A percentile compares a stretch with the other conserved stretches of the same genome.
Conservation (phyloP, 2,797 vertebrate genomes). For the Syngnathus acus region DNA sequence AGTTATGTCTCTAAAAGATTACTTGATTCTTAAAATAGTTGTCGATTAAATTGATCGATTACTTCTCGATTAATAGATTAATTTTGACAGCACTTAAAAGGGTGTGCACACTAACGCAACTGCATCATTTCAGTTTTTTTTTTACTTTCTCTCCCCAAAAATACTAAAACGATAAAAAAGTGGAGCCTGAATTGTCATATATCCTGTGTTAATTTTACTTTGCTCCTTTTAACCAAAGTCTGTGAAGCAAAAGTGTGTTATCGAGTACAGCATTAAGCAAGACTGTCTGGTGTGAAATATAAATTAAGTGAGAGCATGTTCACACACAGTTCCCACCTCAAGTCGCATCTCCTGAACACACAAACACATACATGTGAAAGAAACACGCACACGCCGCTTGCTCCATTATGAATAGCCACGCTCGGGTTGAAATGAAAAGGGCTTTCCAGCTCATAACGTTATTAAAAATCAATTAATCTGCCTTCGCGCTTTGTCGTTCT, state of each 20-base stretch:
- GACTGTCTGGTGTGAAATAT: not conserved
- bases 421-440: slow-evolving; percentile 38
- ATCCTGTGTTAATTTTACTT: too few relatives aligned
- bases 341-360: not conserved
- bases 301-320: not conserved
- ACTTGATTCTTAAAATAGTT: too few relatives aligned
- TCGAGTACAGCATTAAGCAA: not conserved
- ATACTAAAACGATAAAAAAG: too few relatives aligned
- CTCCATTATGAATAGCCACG: slow-evolving; percentile 33
- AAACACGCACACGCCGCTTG: not conserved
- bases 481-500: slow-evolving; percentile 18
- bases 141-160: not conserved
- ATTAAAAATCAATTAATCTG: slow-evolving; percentile 41
- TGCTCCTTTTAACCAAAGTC: too few relatives aligned
- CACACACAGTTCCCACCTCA: not conserved
- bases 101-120: not conserved
- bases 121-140: not conserved
- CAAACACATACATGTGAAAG: not conserved
- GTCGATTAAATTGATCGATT: too few relatives aligned
- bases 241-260: not conserved
- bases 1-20: too few relatives aligned
- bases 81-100: not conserved
- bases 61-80: too few relatives aligned
- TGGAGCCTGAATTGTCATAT: too few relatives aligned
- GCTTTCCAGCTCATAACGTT: slow-evolving; percentile 31